Evolutionary conservation across 2,113 vertebrate genomes (phyloP), one percentile per base, ranked within the genome.

Genomic region (Rafetus swinhoei): DNA sequence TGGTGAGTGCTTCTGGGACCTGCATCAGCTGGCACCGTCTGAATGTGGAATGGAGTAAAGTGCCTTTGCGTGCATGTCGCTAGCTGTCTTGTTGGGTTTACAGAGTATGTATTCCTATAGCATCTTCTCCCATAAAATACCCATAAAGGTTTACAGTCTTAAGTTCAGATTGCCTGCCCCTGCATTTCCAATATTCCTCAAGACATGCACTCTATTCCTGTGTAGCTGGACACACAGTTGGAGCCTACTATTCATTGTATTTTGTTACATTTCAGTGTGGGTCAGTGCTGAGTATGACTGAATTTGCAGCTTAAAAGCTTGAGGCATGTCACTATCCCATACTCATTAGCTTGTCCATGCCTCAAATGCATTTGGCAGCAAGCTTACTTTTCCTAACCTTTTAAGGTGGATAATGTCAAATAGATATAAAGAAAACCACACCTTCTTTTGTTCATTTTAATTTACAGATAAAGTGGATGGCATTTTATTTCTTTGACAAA

Each of bases 371-470:
- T 29, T 91, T 87, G 62, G 35, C 45, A 81, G 80, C 50, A 57
- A 87, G 39, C n/a, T 85, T 76, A 45, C 0, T 72, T 87, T 80
- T 56, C 84, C 95, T 86, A 50, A 87, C 0, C 52, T 65, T 93
- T 82, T 53, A 81, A 74, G 56, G 57, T 56, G 7, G 55, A 21
- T 87, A 72, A 35, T 54, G 54, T n/a, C 21, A 84, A 82, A n/a
- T 3, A 0, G 53, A 84, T 82, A 32, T 1, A 77, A 55, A 88
- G 55, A 32, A 85, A 27, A 87, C 53, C 29, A 6, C 54, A 69
- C n/a, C 29, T 93, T 88, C 15, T 39, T 81, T 84, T 62, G 22
- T 85, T 81, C 39, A 50, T 7, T 79, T 93, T 92, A 52, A n/a
- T 84, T 95, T 91, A 85, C 35, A 13, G 1, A 53, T 2, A 60